A percentile compares a stretch with the other conserved stretches of the same genome.
phyloP scores from a whole-genome alignment of 1,140 invertebrate genomes.

The Nasonia longicornis region DNA sequence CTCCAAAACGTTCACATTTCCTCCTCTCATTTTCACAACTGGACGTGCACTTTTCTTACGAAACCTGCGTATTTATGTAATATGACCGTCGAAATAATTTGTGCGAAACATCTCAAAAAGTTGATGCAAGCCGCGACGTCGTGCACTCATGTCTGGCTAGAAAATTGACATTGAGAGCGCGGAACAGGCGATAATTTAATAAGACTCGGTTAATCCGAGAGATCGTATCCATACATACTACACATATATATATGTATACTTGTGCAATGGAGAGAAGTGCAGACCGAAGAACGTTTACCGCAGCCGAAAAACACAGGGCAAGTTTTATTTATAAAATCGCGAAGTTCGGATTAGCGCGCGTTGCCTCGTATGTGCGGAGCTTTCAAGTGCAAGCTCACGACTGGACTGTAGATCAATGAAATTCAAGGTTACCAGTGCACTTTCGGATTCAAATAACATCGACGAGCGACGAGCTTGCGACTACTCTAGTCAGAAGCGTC shows the following conservation, averaged over 20 bases:
- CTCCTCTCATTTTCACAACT: not conserved
- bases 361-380: not conserved
- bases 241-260: no score
- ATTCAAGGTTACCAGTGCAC: slow-evolving; percentile 39
- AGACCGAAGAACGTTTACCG: no score
- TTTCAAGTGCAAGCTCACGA: slow-evolving; percentile 34
- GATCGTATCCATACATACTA: no score
- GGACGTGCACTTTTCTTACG: not conserved
- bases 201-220: not conserved
- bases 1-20: not conserved
- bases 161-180: not conserved
- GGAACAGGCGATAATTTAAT: not conserved
- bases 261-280: no score
- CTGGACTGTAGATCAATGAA: slow-evolving; percentile 26
- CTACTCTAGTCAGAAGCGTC: slow-evolving; percentile 3
- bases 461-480: not conserved
- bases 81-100: not conserved
- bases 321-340: not conserved
- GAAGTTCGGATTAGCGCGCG: not conserved
- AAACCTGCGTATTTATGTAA: no score
- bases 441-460: slow-evolving; percentile 13
- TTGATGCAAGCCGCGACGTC: no score
- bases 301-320: not conserved
- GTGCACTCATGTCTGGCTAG: no score
- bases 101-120: not conserved